Percentiles rank a stretch among this genome's conserved stretches.
Conservation (phyloP, 2,797 vertebrate species). For the Lemur catta region DNA sequence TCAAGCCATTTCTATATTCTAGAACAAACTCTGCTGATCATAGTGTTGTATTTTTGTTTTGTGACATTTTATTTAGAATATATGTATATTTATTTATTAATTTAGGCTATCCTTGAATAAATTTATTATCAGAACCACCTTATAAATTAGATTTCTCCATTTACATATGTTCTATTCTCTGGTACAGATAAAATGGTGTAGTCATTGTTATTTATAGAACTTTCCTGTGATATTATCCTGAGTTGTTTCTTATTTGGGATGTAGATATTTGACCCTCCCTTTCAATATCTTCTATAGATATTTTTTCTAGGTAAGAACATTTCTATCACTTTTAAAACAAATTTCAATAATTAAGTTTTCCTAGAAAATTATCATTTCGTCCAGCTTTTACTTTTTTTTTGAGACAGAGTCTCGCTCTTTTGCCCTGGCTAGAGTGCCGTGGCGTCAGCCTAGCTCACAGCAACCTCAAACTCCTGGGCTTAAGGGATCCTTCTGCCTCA, state of each 20-base stretch:
- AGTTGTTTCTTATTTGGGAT: not conserved
- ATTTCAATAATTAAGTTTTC: not conserved
- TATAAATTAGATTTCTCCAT: not conserved
- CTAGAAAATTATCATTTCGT: not conserved
- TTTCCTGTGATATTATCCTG: not conserved
- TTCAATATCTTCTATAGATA: constrained; percentile 18
- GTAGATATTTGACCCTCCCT: not conserved
- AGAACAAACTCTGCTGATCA: not conserved
- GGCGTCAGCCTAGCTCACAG: too few species aligned
- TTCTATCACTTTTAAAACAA: constrained; percentile 8
- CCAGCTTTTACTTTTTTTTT: not conserved
- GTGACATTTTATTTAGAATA: constrained; percentile 42
- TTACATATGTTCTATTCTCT: not conserved
- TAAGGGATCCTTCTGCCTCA: too few species aligned
- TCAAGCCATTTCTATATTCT: constrained; percentile 11
- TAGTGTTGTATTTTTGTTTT: constrained; percentile 1
- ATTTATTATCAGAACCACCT: constrained; percentile 3
- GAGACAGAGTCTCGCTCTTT: too few species aligned
- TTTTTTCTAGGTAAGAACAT: not conserved
- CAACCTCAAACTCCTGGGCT: too few species aligned
- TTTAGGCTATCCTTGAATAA: not conserved
- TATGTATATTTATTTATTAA: not conserved
- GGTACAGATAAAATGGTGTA: not conserved
- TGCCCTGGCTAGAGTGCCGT: too few species aligned
- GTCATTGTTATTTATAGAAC: not conserved